Conservation (phyloP, 2,797 vertebrate species). For the Spinus olivaceus region DNA sequence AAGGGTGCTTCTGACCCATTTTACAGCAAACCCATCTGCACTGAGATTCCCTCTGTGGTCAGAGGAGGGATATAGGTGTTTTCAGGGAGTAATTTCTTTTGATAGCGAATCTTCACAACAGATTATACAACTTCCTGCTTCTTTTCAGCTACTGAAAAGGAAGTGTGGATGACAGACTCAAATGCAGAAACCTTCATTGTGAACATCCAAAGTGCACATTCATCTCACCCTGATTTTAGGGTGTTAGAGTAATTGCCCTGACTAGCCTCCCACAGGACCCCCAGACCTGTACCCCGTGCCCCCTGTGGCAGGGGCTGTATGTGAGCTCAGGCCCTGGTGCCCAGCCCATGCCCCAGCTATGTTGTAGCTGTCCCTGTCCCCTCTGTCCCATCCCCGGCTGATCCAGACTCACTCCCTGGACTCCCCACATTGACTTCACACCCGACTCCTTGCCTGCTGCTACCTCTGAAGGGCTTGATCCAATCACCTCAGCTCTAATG, state of each 20-base stretch:
- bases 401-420: not conserved
- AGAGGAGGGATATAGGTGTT: not conserved
- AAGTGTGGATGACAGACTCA: not conserved
- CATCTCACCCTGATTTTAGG: not conserved
- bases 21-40: not conserved
- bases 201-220: not conserved
- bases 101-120: not conserved
- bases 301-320: not conserved
- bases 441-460: not conserved
- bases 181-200: not conserved
- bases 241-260: not conserved
- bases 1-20: not conserved
- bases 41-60: not conserved
- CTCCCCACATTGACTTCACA: not conserved
- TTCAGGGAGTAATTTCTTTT: not conserved
- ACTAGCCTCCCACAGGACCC: not conserved
- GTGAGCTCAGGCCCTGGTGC: not conserved
- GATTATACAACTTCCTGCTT: not conserved
- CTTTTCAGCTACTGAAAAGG: not conserved
- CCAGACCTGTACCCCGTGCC: not conserved
- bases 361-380: not conserved
- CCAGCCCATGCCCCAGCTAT: not conserved
- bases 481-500: not conserved
- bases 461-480: not conserved
- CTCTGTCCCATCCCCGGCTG: not conserved